A percentile compares a stretch with the other conserved stretches of the same genome.
These are phyloP conservation scores for Thalassoma bifasciatum DNA, from an alignment of 2,113 vertebrate genomes.

Conservation along the genomic window DNA sequence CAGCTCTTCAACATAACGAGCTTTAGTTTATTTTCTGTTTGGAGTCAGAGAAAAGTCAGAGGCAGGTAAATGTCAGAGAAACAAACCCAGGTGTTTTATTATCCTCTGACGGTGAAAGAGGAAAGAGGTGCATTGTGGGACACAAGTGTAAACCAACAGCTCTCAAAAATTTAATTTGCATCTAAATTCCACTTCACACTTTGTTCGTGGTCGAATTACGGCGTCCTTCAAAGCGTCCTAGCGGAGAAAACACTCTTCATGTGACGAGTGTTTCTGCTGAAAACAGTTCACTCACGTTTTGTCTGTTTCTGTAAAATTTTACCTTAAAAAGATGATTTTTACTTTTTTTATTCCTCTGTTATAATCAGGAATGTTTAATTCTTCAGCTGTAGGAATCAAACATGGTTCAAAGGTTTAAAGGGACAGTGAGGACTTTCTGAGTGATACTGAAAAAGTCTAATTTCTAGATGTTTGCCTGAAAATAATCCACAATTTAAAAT, in stretches of 20 bases:
- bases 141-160: not conserved
- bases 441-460: no score
- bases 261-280: conserved; percentile 4
- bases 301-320: no score
- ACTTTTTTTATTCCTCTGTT: no score
- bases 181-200: conserved; percentile 19
- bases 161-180: conserved; percentile 7
- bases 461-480: no score
- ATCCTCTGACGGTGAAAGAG: not conserved
- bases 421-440: no score
- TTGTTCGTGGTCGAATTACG: conserved; percentile 23
- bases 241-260: not conserved
- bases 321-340: no score
- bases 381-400: no score
- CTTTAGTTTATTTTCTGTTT: not conserved
- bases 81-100: not conserved
- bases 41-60: not conserved
- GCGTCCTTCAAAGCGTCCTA: not conserved
- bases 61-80: conserved; percentile 12
- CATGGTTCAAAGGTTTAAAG: no score
- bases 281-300: no score
- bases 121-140: conserved; percentile 16
- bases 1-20: not conserved
- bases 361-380: no score
- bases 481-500: no score